phyloP scores from a whole-genome alignment of 2,113 vertebrate species.

The Chloebia gouldiae region DNA sequence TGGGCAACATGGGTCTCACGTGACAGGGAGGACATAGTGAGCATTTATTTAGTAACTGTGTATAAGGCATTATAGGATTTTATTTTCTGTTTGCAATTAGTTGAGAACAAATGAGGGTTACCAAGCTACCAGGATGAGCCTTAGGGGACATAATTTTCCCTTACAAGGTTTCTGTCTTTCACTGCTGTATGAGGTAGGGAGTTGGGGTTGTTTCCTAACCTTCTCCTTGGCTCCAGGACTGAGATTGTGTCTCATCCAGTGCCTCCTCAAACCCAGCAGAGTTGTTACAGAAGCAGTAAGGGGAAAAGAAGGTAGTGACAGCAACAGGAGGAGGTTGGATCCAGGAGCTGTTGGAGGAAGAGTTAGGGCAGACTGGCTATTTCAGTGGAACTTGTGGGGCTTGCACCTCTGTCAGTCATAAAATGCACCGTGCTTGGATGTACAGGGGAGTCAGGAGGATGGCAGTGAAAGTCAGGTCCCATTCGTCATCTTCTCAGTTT shows the following conservation, averaged over 20 bases:
- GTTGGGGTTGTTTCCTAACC: not conserved
- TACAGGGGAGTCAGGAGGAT: not conserved
- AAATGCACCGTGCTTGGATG: not conserved
- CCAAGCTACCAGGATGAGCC: not conserved
- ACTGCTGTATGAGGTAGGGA: not conserved
- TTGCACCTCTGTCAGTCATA: not conserved
- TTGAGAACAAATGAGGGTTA: not conserved
- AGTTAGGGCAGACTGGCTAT: not conserved
- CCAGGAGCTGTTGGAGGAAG: not conserved
- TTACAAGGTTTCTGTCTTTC: not conserved
- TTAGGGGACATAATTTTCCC: not conserved
- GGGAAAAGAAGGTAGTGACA: not conserved
- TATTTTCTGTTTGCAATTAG: not conserved
- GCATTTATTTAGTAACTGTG: not conserved
- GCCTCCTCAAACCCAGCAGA: not conserved
- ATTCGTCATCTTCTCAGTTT: not conserved
- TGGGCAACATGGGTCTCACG: accelerated
- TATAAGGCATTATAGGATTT: not conserved
- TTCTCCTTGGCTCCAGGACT: not conserved
- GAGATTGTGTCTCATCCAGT: not conserved
- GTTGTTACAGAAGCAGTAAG: not conserved
- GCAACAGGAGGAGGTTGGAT: not conserved
- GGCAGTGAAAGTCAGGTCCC: not conserved
- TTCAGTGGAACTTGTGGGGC: not conserved
- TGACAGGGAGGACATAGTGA: not conserved